phyloP scores from a whole-genome alignment of 2,888 invertebrate species.

The Aleiodes leptofemur region DNA sequence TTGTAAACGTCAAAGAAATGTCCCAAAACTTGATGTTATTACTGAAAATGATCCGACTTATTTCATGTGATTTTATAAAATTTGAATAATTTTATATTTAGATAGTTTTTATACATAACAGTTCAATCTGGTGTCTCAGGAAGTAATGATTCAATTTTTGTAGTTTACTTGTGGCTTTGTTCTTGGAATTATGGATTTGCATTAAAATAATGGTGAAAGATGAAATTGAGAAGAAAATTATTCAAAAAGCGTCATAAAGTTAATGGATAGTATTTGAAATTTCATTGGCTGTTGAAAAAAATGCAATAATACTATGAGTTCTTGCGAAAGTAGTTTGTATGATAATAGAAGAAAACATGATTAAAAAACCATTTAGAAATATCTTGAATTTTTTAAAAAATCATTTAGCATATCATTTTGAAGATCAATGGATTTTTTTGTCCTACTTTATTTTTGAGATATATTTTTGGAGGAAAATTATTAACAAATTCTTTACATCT shows the following conservation, averaged over 20 bases:
- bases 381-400: not conserved
- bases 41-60: conserved; percentile 69
- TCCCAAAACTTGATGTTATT: conserved; percentile 68
- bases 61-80: conserved; percentile 64
- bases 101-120: too few relatives aligned
- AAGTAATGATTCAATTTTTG: too few relatives aligned
- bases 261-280: too few relatives aligned
- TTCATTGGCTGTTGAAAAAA: too few relatives aligned
- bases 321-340: conserved; percentile 17
- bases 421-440: conserved; percentile 1
- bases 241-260: too few relatives aligned
- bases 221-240: too few relatives aligned
- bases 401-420: not conserved
- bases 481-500: conserved; percentile 4
- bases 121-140: too few relatives aligned
- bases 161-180: too few relatives aligned
- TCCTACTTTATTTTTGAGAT: conserved; percentile 21
- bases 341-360: conserved; percentile 39
- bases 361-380: not conserved
- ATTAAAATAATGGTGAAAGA: too few relatives aligned
- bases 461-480: conserved; percentile 42
- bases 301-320: too few relatives aligned
- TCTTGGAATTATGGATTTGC: too few relatives aligned
- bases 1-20: conserved; percentile 64
- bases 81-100: not conserved